A percentile compares a stretch with the other conserved stretches of the same genome.
Evolutionary conservation across 2,113 vertebrate genomes (phyloP).

Genomic region (Sceloporus tristichus): DNA sequence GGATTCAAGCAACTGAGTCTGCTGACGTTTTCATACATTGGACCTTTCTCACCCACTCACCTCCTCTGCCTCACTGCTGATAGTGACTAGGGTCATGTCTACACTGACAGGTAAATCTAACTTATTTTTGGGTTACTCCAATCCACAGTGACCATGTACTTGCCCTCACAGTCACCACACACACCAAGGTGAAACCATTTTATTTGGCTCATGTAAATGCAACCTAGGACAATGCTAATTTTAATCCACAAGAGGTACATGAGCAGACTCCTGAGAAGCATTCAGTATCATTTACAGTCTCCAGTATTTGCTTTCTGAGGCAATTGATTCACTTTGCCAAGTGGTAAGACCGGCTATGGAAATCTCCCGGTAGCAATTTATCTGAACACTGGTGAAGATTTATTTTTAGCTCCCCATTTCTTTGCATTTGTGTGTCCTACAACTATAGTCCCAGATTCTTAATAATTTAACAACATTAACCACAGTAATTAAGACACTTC

Average conservation of each 20-base stretch:
- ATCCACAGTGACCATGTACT: no score
- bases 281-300: no score
- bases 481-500: slow-evolving; percentile 21
- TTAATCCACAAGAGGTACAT: no score
- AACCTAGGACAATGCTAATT: no score
- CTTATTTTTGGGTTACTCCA: no score
- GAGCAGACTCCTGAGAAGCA: no score
- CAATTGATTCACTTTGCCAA: not conserved
- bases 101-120: no score
- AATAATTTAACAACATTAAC: slow-evolving; percentile 14
- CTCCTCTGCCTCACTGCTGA: not conserved
- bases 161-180: no score
- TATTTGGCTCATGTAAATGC: no score
- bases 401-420: slow-evolving; percentile 14
- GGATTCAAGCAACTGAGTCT: not conserved
- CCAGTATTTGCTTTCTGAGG: not conserved
- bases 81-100: not conserved
- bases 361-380: not conserved
- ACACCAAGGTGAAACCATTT: no score
- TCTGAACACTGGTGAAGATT: not conserved
- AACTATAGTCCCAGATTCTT: not conserved
- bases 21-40: not conserved
- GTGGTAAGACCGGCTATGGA: not conserved
- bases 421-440: not conserved
- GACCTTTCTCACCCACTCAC: not conserved